A percentile compares a stretch with the other conserved stretches of the same genome.
phyloP scores from a whole-genome alignment of 2,797 vertebrate species.

The Sebastes glaucus region DNA sequence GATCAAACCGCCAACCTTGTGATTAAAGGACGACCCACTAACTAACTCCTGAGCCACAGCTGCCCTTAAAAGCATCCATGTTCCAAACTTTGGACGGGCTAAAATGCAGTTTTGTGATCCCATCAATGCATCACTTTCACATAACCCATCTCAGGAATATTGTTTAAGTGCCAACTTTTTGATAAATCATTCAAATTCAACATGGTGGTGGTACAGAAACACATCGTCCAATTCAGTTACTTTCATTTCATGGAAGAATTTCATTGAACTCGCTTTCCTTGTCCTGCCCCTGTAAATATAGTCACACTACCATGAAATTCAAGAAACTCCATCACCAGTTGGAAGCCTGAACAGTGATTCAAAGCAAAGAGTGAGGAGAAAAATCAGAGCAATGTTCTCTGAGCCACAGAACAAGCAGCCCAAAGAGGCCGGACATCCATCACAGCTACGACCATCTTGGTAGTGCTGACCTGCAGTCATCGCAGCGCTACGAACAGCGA shows the following conservation, averaged over 20 bases:
- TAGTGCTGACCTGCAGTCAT: constrained; percentile 44
- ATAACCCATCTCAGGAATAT: too few species aligned
- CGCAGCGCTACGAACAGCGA: background rate
- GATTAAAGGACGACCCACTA: too few species aligned
- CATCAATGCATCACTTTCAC: too few species aligned
- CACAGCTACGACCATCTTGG: constrained; percentile 33
- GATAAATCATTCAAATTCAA: too few species aligned
- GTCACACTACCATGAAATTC: background rate
- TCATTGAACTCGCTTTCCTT: background rate
- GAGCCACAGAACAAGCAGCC: background rate
- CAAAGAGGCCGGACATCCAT: constrained; percentile 40
- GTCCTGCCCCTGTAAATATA: background rate
- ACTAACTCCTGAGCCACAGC: too few species aligned
- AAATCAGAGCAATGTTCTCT: background rate
- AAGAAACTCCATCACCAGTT: background rate
- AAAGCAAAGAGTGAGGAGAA: background rate
- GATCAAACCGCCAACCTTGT: too few species aligned
- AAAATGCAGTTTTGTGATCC: too few species aligned
- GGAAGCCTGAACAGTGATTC: background rate
- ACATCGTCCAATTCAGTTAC: too few species aligned
- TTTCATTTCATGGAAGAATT: background rate
- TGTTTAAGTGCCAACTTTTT: too few species aligned
- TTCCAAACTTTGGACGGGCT: too few species aligned
- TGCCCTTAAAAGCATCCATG: too few species aligned
- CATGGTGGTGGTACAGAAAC: too few species aligned